Percentiles rank a stretch among this genome's conserved stretches.
These are phyloP conservation scores for Drosophila setifemur DNA, from an alignment of 1,140 invertebrate genomes.

Conservation along the genomic window DNA sequence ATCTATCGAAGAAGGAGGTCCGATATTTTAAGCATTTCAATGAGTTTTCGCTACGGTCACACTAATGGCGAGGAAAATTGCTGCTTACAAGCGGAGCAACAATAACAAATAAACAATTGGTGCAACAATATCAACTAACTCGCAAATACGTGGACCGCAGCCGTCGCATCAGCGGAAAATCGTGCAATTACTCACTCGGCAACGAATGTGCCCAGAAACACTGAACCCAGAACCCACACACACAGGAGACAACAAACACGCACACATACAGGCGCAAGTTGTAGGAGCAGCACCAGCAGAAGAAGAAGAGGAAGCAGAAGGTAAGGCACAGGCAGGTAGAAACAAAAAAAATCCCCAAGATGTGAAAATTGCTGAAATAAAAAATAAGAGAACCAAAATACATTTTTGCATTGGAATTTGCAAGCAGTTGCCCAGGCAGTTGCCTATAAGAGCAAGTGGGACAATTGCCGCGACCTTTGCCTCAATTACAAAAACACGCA, in stretches of 20 bases:
- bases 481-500: conserved; percentile 73
- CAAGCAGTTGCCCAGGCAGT: background rate
- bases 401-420: conserved; percentile 52
- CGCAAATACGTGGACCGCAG: conserved; percentile 9
- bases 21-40: too few relatives aligned
- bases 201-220: background rate
- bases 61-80: conserved; percentile 2
- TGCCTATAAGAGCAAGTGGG: conserved; percentile 14
- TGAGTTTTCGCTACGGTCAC: too few relatives aligned
- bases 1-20: too few relatives aligned
- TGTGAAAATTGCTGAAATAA: conserved; percentile 40
- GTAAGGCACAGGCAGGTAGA: conserved; percentile 42
- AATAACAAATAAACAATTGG: conserved; percentile 46
- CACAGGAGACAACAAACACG: conserved; percentile 43
- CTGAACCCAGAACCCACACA: background rate
- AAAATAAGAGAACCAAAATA: conserved; percentile 26
- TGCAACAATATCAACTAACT: background rate
- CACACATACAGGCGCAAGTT: conserved; percentile 28
- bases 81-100: background rate
- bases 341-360: conserved; percentile 3
- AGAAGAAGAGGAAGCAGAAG: conserved; percentile 33
- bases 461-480: conserved; percentile 66
- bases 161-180: background rate
- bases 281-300: conserved; percentile 25
- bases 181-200: conserved; percentile 1